phyloP scores from a whole-genome alignment of 2,113 vertebrate genomes.

The Cinclus mexicanus region DNA sequence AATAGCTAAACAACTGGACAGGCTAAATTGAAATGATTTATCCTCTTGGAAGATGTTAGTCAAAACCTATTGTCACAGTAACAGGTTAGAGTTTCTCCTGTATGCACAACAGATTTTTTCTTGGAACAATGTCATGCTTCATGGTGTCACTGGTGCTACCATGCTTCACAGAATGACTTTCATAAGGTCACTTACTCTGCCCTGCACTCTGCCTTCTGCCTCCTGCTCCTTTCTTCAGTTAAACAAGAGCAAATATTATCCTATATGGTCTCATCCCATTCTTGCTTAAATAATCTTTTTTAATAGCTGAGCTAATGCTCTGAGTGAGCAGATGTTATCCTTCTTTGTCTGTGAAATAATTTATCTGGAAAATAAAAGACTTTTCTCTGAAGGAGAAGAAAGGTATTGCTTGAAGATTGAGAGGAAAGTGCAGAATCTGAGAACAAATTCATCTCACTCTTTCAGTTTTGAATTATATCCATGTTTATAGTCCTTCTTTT shows the following conservation, averaged over 20 bases:
- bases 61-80: slow-evolving; percentile 53
- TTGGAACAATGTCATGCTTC: not conserved
- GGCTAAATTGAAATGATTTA: slow-evolving; percentile 72
- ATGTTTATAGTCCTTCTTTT: not conserved
- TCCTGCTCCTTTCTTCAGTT: not conserved
- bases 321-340: not conserved
- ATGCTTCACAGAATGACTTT: not conserved
- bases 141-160: not conserved
- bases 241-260: not conserved
- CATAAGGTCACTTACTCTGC: not conserved
- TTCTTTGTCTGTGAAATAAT: not conserved
- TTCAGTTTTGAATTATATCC: not conserved
- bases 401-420: not conserved
- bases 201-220: not conserved
- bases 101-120: not conserved
- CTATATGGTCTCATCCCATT: not conserved
- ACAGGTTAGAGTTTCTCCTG: slow-evolving; percentile 27
- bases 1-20: slow-evolving; percentile 66
- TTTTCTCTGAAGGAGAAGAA: not conserved
- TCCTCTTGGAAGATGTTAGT: slow-evolving; percentile 53
- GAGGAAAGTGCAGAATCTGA: not conserved
- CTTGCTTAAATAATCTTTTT: not conserved
- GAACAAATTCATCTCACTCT: not conserved
- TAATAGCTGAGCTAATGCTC: not conserved
- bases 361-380: not conserved